Evolutionary conservation across 92 coral and sea anemone genomes (phyloP).

Genomic region (Galaxea fascicularis): DNA sequence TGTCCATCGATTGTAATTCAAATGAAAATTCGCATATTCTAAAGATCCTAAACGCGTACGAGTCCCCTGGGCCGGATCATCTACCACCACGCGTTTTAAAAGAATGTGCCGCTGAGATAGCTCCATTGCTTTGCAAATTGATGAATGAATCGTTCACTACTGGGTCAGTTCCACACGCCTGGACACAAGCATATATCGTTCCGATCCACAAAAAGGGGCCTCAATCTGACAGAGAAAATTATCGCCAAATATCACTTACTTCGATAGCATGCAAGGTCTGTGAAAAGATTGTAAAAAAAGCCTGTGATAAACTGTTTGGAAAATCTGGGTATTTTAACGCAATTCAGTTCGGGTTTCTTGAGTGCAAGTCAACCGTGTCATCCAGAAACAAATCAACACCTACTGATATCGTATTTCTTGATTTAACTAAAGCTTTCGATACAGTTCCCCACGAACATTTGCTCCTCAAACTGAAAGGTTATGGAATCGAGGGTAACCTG

Average conservation of each 20-base stretch:
- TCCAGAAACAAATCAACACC: conserved; percentile 40
- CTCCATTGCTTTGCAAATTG: not conserved
- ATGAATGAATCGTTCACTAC: not conserved
- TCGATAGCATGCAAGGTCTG: conserved; percentile 51
- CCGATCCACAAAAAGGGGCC: conserved; percentile 57
- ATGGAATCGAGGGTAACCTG: conserved; percentile 42
- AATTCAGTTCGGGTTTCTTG: conserved; percentile 46
- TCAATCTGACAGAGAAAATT: conserved; percentile 46
- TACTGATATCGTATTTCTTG: conserved; percentile 14
- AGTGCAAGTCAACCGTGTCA: conserved; percentile 31
- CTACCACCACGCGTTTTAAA: not conserved
- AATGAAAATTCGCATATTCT: not conserved
- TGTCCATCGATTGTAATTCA: not conserved
- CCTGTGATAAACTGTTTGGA: conserved; percentile 45
- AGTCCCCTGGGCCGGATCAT: not conserved
- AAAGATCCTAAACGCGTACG: not conserved
- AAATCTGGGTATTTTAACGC: conserved; percentile 17
- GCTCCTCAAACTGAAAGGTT: conserved; percentile 19
- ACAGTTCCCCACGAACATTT: conserved; percentile 37
- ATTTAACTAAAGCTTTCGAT: conserved; percentile 30
- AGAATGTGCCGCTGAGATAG: not conserved
- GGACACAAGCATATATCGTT: conserved; percentile 51
- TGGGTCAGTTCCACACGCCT: conserved; percentile 27
- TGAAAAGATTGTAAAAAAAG: conserved; percentile 47
- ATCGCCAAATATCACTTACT: conserved; percentile 56